phyloP scores from a whole-genome alignment of 1,140 invertebrate genomes.

The Apis cerana region DNA sequence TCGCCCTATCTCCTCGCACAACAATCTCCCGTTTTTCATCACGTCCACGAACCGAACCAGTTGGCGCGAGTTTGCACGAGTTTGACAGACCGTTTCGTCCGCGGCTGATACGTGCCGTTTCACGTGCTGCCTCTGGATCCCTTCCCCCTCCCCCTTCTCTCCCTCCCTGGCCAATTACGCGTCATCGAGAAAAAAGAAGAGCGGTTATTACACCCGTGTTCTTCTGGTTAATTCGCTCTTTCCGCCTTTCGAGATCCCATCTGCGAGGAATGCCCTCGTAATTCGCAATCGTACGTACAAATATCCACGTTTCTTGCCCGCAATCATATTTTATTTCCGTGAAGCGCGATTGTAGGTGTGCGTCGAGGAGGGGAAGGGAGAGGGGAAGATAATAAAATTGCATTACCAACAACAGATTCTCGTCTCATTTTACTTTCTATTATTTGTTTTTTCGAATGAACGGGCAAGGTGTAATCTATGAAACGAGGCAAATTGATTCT shows the following conservation, averaged over 20 bases:
- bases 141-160: no score
- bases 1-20: slow-evolving; percentile 6
- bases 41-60: background rate
- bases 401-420: background rate
- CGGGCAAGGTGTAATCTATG: no score
- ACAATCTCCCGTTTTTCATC: slow-evolving; percentile 40
- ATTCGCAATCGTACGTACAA: slow-evolving; percentile 29
- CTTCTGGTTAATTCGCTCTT: slow-evolving; percentile 55
- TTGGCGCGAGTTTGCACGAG: slow-evolving; percentile 7
- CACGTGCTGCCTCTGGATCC: background rate
- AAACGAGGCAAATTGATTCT: no score
- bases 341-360: background rate
- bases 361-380: background rate
- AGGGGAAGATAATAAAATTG: background rate
- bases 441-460: background rate
- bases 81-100: slow-evolving; percentile 43
- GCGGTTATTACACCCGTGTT: slow-evolving; percentile 43
- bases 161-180: slow-evolving; percentile 29
- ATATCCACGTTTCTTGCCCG: slow-evolving; percentile 40
- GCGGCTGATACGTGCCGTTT: slow-evolving; percentile 19
- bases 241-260: slow-evolving; percentile 41
- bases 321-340: slow-evolving; percentile 60
- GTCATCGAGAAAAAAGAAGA: slow-evolving; percentile 31
- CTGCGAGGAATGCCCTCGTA: slow-evolving; percentile 40
- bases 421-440: background rate